Conservation (phyloP, 2,113 vertebrate genomes). For the Catharus fuscescens region DNA sequence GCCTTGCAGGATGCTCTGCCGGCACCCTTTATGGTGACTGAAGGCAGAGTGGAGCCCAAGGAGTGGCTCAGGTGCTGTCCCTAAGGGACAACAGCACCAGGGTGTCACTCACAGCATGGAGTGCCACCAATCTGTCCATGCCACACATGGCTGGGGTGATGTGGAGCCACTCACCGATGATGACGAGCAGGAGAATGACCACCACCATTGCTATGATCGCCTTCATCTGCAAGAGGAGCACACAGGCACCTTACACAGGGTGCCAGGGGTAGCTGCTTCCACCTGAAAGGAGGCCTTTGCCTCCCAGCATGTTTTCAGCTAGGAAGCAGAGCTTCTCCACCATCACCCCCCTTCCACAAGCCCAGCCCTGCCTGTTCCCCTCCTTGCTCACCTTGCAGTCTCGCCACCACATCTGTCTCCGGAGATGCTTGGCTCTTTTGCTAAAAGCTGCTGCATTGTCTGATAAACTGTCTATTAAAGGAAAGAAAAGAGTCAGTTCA, state of each 20-base stretch:
- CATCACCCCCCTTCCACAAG: background rate
- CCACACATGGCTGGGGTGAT: background rate
- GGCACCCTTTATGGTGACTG: accelerated
- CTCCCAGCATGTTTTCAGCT: background rate
- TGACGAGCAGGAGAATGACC: constrained; percentile 86
- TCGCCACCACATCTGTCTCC: constrained; percentile 97
- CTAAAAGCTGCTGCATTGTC: constrained; percentile 98
- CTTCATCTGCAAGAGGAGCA: constrained; percentile 86
- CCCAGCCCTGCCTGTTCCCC: background rate
- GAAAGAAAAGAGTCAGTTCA: constrained; percentile 31
- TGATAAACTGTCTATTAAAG: constrained; percentile 89
- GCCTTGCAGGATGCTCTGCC: background rate
- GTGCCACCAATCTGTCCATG: accelerated
- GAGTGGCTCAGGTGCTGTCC: background rate
- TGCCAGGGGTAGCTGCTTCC: accelerated
- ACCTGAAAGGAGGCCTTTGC: background rate
- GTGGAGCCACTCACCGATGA: constrained; percentile 87
- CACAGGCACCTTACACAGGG: background rate
- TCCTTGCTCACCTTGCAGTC: constrained; percentile 88
- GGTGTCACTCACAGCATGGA: accelerated
- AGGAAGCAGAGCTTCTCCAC: background rate
- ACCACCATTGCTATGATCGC: constrained; percentile 87
- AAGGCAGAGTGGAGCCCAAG: background rate
- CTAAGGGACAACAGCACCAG: background rate
- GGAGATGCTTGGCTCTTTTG: constrained; percentile 96